phyloP scores from a whole-genome alignment of 2,113 vertebrate species.

The Struthidea cinerea region DNA sequence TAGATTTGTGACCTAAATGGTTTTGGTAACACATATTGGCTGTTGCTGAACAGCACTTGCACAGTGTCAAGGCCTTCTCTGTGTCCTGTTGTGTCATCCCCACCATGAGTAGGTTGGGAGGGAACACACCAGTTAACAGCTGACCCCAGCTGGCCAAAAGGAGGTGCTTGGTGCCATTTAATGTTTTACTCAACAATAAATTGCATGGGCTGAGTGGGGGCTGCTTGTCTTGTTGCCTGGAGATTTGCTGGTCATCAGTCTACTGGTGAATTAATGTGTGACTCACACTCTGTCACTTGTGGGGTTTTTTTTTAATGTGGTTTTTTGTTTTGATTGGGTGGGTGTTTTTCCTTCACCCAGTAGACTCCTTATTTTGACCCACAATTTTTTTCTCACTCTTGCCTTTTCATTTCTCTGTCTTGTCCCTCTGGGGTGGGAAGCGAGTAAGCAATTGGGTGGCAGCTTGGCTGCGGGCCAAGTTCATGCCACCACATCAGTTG shows the following conservation, averaged over 20 bases:
- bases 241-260: neutral
- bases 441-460: neutral
- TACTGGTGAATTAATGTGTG: neutral
- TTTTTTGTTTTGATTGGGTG: neutral
- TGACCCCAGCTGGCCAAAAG: neutral
- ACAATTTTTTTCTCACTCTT: neutral
- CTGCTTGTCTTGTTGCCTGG: neutral
- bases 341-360: neutral
- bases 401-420: neutral
- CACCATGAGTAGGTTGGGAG: neutral
- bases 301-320: fast-evolving
- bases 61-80: neutral
- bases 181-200: neutral
- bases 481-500: neutral
- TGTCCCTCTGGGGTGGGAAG: neutral
- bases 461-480: neutral
- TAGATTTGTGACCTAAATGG: neutral
- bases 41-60: neutral
- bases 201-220: neutral
- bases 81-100: neutral
- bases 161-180: neutral
- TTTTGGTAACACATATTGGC: neutral
- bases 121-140: neutral
- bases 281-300: neutral
- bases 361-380: neutral